Conservation (phyloP, 2,888 invertebrate species). For the Lycophotia porphyrea region DNA sequence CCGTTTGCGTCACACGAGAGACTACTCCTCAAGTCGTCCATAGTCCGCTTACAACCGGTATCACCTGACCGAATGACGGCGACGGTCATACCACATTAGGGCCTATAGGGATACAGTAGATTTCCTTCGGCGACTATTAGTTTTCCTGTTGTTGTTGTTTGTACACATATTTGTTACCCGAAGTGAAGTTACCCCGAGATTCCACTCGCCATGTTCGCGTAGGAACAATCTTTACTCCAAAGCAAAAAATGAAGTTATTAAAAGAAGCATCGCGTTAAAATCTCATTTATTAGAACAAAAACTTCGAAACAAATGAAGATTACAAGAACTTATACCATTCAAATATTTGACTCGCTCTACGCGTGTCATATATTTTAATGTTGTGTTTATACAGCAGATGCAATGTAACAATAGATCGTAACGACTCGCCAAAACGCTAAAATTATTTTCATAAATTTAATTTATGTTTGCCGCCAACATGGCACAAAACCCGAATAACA, state of each 20-base stretch:
- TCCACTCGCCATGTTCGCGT: neutral
- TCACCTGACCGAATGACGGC: neutral
- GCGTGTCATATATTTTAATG: constrained; percentile 1
- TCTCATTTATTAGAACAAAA: constrained; percentile 2
- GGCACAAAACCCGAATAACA: neutral
- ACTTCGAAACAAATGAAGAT: constrained; percentile 3
- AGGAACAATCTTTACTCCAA: neutral
- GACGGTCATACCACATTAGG: neutral
- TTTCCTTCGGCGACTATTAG: neutral
- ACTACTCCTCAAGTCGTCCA: constrained; percentile 6
- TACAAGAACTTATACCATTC: neutral
- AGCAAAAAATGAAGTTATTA: neutral
- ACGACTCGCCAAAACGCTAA: neutral
- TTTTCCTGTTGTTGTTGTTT: constrained; percentile 8
- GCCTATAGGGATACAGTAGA: neutral
- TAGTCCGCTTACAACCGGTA: neutral
- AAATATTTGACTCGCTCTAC: neutral
- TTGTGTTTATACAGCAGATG: constrained; percentile 19
- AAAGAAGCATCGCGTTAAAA: neutral
- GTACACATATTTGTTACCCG: neutral
- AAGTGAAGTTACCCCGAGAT: neutral
- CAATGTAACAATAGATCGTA: constrained; percentile 28
- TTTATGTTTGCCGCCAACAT: neutral
- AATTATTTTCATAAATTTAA: neutral
- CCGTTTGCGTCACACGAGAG: neutral